Evolutionary conservation across 2,113 vertebrate species (phyloP).

Genomic region (Ophiodon elongatus): DNA sequence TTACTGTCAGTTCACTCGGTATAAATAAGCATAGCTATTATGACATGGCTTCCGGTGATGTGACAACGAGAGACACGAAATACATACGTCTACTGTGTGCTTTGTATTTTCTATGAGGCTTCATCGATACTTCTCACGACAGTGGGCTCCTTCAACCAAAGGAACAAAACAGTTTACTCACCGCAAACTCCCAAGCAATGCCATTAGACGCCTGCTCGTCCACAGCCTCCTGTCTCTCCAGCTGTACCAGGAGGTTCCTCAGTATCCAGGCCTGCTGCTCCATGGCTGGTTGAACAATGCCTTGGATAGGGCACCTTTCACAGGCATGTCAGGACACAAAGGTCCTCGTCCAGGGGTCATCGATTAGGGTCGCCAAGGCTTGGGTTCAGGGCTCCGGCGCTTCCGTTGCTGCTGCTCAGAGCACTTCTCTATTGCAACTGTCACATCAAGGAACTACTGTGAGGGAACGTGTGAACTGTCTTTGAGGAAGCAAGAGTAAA

Average conservation of each 20-base stretch:
- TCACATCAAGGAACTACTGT: conserved; percentile 67
- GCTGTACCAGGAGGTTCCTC: conserved; percentile 72
- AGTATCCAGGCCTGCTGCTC: conserved; percentile 77
- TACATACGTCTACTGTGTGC: not conserved
- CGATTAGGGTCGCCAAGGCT: conserved; percentile 6
- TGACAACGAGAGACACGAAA: not conserved
- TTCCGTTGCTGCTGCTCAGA: conserved; percentile 31
- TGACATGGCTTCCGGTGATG: not conserved
- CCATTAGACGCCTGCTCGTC: conserved; percentile 47
- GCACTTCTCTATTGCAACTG: conserved; percentile 62
- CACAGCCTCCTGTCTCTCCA: conserved; percentile 71
- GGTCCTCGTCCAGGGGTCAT: conserved; percentile 48
- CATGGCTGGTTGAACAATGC: conserved; percentile 70
- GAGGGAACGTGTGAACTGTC: conserved; percentile 66
- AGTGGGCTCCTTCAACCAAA: not conserved
- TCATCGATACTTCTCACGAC: not conserved
- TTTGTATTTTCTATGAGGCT: too few relatives aligned
- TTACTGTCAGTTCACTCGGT: not conserved
- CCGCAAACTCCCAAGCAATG: conserved; percentile 79
- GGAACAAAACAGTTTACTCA: conserved; percentile 69
- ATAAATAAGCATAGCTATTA: too few relatives aligned
- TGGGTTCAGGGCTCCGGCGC: conserved; percentile 8
- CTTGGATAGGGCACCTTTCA: conserved; percentile 42
- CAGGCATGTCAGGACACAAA: conserved; percentile 74
- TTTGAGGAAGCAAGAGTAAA: conserved; percentile 76